A percentile compares a stretch with the other conserved stretches of the same genome.
phyloP scores from a whole-genome alignment of 1,140 invertebrate genomes.

The Sminthurides bifidus region DNA sequence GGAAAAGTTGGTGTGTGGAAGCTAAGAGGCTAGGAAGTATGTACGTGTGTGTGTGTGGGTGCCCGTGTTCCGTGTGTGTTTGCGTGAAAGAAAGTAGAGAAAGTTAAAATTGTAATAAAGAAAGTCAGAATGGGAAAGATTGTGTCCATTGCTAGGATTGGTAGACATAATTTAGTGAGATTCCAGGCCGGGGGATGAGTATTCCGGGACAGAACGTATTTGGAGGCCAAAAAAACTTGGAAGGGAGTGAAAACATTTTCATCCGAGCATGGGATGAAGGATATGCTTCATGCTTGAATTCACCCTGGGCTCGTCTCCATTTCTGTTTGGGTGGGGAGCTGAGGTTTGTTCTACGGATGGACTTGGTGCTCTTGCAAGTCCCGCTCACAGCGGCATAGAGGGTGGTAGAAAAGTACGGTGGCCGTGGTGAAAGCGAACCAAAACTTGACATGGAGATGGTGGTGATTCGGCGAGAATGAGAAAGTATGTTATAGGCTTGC shows the following conservation, averaged over 20 bases:
- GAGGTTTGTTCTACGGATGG: slow-evolving; percentile 2
- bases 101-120: slow-evolving; percentile 20
- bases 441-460: no score
- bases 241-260: slow-evolving; percentile 25
- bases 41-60: no score
- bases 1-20: no score
- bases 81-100: not conserved
- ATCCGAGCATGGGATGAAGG: slow-evolving; percentile 20
- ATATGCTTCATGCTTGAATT: slow-evolving; percentile 25
- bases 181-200: no score
- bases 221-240: no score
- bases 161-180: slow-evolving; percentile 28
- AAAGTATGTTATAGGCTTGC: no score
- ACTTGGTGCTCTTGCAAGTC: not conserved
- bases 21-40: no score
- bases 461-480: no score
- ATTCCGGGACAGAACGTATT: no score
- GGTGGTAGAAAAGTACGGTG: not conserved
- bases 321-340: not conserved
- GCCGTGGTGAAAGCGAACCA: not conserved
- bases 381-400: not conserved
- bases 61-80: no score
- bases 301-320: not conserved
- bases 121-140: slow-evolving; percentile 15
- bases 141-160: slow-evolving; percentile 21